phyloP scores from a whole-genome alignment of 2,888 invertebrate genomes.

The Aspidiotus destructor region DNA sequence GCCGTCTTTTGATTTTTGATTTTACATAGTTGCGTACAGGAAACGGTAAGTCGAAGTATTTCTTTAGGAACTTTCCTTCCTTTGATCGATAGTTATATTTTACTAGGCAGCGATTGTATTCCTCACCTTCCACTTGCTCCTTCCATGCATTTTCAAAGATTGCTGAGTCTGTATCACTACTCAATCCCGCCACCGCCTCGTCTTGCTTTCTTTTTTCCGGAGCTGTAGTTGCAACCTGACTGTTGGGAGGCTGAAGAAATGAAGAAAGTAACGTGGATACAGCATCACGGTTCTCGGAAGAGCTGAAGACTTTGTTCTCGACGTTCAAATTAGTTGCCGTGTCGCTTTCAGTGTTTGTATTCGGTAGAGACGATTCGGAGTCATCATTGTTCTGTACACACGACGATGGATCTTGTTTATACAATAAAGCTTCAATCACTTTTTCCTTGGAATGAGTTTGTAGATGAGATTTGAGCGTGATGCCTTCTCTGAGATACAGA shows the following conservation, averaged over 20 bases:
- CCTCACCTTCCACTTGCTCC: too few relatives aligned
- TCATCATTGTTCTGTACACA: neutral
- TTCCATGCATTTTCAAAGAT: too few relatives aligned
- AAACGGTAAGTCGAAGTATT: too few relatives aligned
- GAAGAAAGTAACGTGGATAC: neutral
- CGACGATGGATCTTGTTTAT: conserved; percentile 1
- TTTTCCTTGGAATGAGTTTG: conserved; percentile 81
- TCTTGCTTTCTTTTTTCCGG: too few relatives aligned
- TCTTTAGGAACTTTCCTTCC: too few relatives aligned
- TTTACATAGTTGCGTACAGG: too few relatives aligned
- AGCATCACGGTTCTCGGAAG: neutral
- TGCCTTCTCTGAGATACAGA: conserved; percentile 69
- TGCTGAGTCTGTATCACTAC: too few relatives aligned
- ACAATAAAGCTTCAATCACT: conserved; percentile 66
- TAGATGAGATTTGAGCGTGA: conserved; percentile 68
- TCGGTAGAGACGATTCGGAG: neutral
- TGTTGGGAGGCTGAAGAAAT: neutral
- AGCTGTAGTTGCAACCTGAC: too few relatives aligned
- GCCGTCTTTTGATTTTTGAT: too few relatives aligned
- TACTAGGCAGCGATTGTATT: too few relatives aligned
- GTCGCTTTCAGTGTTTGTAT: neutral
- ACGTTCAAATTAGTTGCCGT: conserved; percentile 3
- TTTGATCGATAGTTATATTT: too few relatives aligned
- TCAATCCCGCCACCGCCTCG: too few relatives aligned
- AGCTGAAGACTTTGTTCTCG: neutral